phyloP scores from a whole-genome alignment of 2,797 vertebrate species.

The Pseudochirops corinnae region DNA sequence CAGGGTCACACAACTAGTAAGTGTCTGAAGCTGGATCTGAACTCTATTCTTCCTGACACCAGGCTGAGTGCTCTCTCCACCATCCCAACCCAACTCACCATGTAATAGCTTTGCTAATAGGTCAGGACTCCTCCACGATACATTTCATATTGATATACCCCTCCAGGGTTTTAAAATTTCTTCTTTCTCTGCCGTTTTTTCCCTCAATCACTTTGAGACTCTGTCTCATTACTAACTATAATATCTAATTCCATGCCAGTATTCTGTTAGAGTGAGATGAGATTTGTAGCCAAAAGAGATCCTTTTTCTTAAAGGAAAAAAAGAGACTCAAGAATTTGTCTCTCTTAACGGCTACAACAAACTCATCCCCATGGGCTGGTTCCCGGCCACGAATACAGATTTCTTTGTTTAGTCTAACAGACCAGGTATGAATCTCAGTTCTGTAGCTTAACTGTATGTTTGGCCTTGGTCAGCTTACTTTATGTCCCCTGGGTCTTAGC shows the following conservation, averaged over 20 bases:
- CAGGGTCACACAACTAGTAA: background rate
- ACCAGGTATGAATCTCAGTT: background rate
- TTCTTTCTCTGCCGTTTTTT: background rate
- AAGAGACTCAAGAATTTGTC: background rate
- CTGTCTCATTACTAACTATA: background rate
- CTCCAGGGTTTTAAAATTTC: background rate
- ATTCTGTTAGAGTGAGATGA: background rate
- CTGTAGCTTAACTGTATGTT: background rate
- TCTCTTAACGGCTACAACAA: background rate
- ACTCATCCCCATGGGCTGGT: background rate
- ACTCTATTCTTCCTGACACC: background rate
- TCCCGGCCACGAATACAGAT: background rate
- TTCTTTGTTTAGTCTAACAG: background rate
- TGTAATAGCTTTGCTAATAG: background rate
- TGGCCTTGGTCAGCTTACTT: background rate
- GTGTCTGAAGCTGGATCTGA: background rate
- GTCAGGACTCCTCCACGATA: background rate
- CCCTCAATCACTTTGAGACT: background rate
- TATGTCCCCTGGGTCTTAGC: background rate
- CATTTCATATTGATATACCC: background rate
- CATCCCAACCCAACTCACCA: background rate
- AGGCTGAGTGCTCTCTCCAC: background rate
- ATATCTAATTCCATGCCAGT: background rate
- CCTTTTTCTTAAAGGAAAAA: background rate
- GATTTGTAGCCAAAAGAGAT: background rate